A percentile compares a stretch with the other conserved stretches of the same genome.
phyloP scores from a whole-genome alignment of 2,113 vertebrate species.

The Chaetura pelagica region DNA sequence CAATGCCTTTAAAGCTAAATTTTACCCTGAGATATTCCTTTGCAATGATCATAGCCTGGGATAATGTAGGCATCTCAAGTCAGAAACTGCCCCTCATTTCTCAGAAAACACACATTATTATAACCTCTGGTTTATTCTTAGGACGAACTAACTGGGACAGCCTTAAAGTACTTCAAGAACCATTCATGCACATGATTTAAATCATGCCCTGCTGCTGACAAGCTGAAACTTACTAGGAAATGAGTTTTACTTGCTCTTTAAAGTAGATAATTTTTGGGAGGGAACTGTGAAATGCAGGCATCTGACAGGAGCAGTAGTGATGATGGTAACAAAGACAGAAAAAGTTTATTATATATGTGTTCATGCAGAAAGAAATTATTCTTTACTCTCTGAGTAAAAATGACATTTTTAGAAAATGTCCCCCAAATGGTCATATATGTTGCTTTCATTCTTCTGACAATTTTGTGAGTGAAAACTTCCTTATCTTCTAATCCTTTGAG shows the following conservation, averaged over 20 bases:
- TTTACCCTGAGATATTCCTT: not conserved
- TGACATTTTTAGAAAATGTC: not conserved
- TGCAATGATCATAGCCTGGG: rapidly evolving
- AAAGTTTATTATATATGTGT: not conserved
- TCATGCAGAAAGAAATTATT: not conserved
- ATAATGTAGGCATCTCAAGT: not conserved
- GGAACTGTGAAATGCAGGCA: not conserved
- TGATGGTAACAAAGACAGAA: not conserved
- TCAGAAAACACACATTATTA: not conserved
- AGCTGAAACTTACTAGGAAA: constrained; percentile 17
- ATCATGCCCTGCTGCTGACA: not conserved
- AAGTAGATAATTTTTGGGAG: not conserved
- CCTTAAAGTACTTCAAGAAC: not conserved
- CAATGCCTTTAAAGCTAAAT: not conserved
- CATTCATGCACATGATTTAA: constrained; percentile 12
- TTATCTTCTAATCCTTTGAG: not conserved
- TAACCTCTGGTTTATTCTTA: not conserved
- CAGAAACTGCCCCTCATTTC: not conserved
- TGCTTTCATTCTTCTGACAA: not conserved
- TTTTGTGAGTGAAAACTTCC: not conserved
- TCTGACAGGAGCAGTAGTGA: not conserved
- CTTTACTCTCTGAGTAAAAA: not conserved
- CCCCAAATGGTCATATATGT: not conserved
- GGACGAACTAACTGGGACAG: not conserved
- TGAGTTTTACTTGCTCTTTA: constrained; percentile 36